A percentile compares a stretch with the other conserved stretches of the same genome.
phyloP scores from a whole-genome alignment of 2,888 invertebrate genomes.

The Eupithecia exiguata region DNA sequence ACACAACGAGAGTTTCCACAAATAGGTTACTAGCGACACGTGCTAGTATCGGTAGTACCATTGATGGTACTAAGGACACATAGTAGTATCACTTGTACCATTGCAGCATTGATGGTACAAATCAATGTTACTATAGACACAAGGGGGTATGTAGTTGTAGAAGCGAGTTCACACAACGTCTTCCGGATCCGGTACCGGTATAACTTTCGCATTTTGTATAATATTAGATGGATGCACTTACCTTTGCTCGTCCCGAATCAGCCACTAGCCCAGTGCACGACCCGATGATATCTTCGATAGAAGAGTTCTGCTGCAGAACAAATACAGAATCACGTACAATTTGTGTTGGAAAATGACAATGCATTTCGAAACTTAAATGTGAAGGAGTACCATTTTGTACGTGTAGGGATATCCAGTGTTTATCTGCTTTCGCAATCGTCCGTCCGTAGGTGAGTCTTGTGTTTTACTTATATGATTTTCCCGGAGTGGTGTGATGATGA shows the following conservation, averaged over 20 bases:
- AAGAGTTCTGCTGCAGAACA: slow-evolving; percentile 49
- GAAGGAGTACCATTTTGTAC: neutral
- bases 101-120: too few relatives aligned
- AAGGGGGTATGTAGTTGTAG: too few relatives aligned
- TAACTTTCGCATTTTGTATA: too few relatives aligned
- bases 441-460: neutral
- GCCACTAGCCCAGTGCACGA: slow-evolving; percentile 46
- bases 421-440: neutral
- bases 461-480: too few relatives aligned
- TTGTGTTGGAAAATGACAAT: neutral
- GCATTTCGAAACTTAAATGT: neutral
- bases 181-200: too few relatives aligned
- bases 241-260: slow-evolving; percentile 61
- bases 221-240: slow-evolving; percentile 38
- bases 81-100: too few relatives aligned
- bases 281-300: slow-evolving; percentile 51
- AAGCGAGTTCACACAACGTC: too few relatives aligned
- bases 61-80: too few relatives aligned
- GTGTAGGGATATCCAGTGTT: neutral
- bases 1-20: too few relatives aligned
- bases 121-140: too few relatives aligned
- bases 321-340: neutral
- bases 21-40: too few relatives aligned
- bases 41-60: too few relatives aligned
- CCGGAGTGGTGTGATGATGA: neutral